Evolutionary conservation across 2,113 vertebrate genomes (phyloP).

Genomic region (Dunckerocampus dactyliophorus): DNA sequence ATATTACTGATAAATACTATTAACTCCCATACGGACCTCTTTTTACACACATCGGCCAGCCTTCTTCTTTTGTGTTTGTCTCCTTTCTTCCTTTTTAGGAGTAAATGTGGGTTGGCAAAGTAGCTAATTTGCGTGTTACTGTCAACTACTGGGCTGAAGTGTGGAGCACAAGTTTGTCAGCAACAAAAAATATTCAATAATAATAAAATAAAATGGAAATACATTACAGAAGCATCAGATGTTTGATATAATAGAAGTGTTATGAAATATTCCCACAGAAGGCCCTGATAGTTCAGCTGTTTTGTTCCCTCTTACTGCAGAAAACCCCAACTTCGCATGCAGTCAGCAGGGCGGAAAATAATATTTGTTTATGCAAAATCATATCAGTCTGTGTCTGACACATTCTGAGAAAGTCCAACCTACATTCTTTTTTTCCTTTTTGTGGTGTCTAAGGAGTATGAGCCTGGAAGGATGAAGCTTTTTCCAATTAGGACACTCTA

Average conservation of each 20-base stretch:
- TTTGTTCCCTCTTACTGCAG: constrained; percentile 10
- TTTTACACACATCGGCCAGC: too few relatives aligned
- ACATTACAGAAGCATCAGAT: neutral
- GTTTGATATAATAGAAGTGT: neutral
- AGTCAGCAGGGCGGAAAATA: constrained; percentile 49
- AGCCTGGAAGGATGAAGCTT: constrained; percentile 62
- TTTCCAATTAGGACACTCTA: constrained; percentile 67
- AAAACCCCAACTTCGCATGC: constrained; percentile 7
- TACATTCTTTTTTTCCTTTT: constrained; percentile 42
- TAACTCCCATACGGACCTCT: too few relatives aligned
- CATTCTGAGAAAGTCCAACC: constrained; percentile 22
- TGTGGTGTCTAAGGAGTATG: constrained; percentile 45
- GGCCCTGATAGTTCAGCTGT: neutral
- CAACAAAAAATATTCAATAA: too few relatives aligned
- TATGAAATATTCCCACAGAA: neutral
- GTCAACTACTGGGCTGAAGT: too few relatives aligned
- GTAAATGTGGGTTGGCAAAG: too few relatives aligned
- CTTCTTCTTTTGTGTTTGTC: too few relatives aligned
- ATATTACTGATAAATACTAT: too few relatives aligned
- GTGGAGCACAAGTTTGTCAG: too few relatives aligned
- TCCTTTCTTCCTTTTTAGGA: too few relatives aligned
- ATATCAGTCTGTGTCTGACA: constrained; percentile 50
- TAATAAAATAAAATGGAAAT: too few relatives aligned
- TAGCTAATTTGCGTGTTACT: too few relatives aligned
- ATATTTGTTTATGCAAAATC: constrained; percentile 61